phyloP scores from a whole-genome alignment of 2,797 vertebrate genomes.

The Morelia viridis region DNA sequence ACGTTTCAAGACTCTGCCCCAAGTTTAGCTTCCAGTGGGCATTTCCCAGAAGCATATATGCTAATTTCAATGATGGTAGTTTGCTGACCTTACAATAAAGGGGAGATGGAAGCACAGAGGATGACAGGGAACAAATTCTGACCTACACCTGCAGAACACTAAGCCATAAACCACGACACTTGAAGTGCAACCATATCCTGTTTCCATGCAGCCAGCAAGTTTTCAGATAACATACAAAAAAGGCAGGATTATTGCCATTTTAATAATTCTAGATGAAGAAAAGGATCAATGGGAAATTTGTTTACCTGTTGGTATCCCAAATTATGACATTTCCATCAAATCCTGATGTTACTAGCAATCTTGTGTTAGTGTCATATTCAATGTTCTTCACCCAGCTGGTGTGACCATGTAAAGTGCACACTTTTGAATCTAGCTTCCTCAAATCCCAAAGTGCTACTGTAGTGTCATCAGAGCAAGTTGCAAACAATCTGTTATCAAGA shows the following conservation, averaged over 20 bases:
- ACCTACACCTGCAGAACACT: not conserved
- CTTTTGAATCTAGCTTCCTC: constrained; percentile 91
- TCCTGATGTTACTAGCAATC: constrained; percentile 94
- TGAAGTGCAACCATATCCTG: not conserved
- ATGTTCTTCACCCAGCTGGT: constrained; percentile 99
- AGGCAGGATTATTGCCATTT: not conserved
- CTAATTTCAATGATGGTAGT: not conserved
- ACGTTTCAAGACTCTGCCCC: not conserved
- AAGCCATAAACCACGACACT: not conserved
- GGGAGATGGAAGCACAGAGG: not conserved
- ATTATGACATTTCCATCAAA: constrained; percentile 99
- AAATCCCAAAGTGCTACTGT: constrained; percentile 98
- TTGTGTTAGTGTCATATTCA: constrained; percentile 95
- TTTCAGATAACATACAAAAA: not conserved
- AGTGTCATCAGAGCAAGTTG: constrained; percentile 98
- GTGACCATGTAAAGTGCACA: constrained; percentile 95
- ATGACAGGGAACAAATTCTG: not conserved
- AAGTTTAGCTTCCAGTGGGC: not conserved
- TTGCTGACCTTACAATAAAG: not conserved
- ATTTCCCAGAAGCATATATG: not conserved
- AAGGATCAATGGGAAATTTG: constrained; percentile 15
- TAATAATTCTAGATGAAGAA: not conserved
- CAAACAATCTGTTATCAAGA: constrained; percentile 96
- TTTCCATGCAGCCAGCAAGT: not conserved
- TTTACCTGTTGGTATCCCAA: constrained; percentile 97